Conservation (phyloP, 2,113 vertebrate genomes). For the Planiliza haematocheilus region DNA sequence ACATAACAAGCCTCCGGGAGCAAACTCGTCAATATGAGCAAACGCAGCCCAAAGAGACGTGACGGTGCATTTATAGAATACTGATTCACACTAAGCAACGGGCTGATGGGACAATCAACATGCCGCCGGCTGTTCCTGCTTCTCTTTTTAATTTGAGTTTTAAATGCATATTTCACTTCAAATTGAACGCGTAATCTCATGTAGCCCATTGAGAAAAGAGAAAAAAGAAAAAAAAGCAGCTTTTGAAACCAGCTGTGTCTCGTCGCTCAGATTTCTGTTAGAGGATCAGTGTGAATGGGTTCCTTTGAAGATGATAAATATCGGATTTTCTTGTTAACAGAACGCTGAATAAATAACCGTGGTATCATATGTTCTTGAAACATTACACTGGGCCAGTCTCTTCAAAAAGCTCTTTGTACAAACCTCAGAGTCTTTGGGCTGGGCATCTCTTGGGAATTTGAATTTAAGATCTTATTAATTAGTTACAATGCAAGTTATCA, state of each 20-base stretch:
- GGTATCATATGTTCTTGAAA: not conserved
- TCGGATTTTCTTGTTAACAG: constrained; percentile 14
- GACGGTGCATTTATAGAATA: constrained; percentile 54
- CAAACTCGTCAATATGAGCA: constrained; percentile 44
- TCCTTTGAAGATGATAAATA: constrained; percentile 18
- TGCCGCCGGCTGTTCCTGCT: constrained; percentile 20
- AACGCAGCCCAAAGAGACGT: constrained; percentile 45
- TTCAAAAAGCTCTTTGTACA: not conserved
- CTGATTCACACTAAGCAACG: constrained; percentile 49
- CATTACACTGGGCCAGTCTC: too few relatives aligned
- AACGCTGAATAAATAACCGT: not conserved
- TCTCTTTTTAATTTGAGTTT: constrained; percentile 37
- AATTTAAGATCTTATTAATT: not conserved
- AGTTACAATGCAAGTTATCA: not conserved
- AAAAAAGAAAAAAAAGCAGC: not conserved
- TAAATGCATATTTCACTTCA: constrained; percentile 42
- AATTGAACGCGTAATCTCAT: constrained; percentile 27
- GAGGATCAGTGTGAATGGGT: constrained; percentile 7
- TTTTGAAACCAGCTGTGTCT: constrained; percentile 16
- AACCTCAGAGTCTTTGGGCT: too few relatives aligned
- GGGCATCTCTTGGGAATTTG: not conserved
- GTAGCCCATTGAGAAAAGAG: not conserved
- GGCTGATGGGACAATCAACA: constrained; percentile 48
- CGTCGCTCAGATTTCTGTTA: not conserved
- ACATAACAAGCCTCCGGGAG: constrained; percentile 46